Evolutionary conservation across 2,113 vertebrate species (phyloP).

Genomic region (Dicerorhinus sumatrensis): DNA sequence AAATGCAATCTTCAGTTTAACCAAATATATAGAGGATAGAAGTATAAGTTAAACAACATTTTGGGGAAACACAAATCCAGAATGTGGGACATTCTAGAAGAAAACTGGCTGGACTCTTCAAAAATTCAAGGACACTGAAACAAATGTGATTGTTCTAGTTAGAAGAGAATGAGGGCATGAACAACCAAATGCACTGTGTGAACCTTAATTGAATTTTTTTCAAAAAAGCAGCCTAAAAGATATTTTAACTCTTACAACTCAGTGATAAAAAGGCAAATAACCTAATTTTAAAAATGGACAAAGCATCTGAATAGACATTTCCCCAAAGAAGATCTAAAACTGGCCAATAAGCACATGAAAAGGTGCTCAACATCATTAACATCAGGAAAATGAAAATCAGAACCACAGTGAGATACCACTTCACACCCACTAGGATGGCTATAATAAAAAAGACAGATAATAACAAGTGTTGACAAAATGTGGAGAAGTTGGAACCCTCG

Average conservation of each 20-base stretch:
- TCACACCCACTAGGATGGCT: neutral
- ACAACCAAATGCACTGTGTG: neutral
- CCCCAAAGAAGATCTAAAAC: neutral
- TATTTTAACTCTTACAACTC: slow-evolving; percentile 8
- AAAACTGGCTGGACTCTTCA: neutral
- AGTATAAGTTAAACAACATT: neutral
- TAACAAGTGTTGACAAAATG: neutral
- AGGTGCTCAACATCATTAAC: neutral
- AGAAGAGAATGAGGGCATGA: neutral
- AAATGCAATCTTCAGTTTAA: neutral
- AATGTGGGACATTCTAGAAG: neutral
- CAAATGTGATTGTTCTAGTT: neutral
- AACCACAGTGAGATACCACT: neutral
- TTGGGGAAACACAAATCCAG: neutral
- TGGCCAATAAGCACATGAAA: slow-evolving; percentile 5
- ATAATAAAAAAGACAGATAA: neutral
- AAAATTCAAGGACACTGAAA: neutral
- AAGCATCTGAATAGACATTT: neutral
- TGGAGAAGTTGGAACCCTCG: neutral
- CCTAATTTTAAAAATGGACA: neutral
- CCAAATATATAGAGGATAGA: neutral
- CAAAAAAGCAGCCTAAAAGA: neutral
- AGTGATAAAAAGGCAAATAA: neutral
- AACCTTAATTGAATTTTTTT: neutral
- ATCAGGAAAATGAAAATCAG: slow-evolving; percentile 12